A percentile compares a stretch with the other conserved stretches of the same genome.
These are phyloP conservation scores for Lethenteron camtschaticum DNA, from an alignment of 2,113 vertebrate species.

Conservation along the genomic window DNA sequence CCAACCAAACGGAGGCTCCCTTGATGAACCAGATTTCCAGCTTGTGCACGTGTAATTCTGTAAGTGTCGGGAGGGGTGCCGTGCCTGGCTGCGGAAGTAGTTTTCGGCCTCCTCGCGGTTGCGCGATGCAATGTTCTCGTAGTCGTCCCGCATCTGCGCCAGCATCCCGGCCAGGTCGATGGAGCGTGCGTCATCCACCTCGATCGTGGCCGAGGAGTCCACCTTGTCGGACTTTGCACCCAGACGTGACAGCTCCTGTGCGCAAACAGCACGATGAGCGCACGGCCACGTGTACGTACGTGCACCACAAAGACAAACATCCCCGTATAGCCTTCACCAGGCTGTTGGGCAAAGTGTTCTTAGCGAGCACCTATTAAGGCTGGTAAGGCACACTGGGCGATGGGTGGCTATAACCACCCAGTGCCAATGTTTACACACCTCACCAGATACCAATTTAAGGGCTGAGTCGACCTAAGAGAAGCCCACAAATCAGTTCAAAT, in stretches of 20 bases:
- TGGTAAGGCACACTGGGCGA: too few relatives aligned
- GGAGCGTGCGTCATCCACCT: constrained; percentile 21
- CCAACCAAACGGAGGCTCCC: too few relatives aligned
- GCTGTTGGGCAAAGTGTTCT: background rate
- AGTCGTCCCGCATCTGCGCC: constrained; percentile 18
- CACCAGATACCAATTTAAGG: background rate
- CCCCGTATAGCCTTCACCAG: background rate
- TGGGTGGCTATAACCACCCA: too few relatives aligned
- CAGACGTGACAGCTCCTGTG: background rate
- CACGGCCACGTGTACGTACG: background rate
- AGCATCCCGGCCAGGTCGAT: constrained; percentile 20
- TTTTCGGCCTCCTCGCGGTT: constrained; percentile 22
- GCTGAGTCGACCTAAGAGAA: background rate
- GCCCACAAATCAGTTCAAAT: constrained; percentile 15
- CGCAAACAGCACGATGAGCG: background rate
- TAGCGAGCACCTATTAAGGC: too few relatives aligned
- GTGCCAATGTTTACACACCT: too few relatives aligned
- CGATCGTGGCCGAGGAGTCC: constrained; percentile 15
- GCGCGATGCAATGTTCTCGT: constrained; percentile 19
- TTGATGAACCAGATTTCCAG: too few relatives aligned
- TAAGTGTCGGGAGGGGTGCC: background rate
- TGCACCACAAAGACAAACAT: background rate
- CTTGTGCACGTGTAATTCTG: too few relatives aligned
- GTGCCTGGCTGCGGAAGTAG: constrained; percentile 21
- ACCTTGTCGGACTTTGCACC: background rate